Conservation (phyloP, 1,140 invertebrate species). For the Leptinotarsa texana region DNA sequence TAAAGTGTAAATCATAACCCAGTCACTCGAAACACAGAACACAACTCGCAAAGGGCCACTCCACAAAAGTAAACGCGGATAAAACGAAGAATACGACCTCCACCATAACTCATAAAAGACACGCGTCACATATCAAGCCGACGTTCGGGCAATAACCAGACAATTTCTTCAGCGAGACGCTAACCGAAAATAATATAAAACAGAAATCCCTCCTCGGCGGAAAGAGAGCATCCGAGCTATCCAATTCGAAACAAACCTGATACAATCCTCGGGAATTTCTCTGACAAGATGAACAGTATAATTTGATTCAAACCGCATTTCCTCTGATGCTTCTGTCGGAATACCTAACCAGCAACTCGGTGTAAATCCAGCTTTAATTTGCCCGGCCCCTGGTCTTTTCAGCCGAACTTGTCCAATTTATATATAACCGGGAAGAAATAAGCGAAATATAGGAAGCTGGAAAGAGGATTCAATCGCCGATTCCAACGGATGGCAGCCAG, state of each 20-base stretch:
- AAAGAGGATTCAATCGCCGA: conserved; percentile 16
- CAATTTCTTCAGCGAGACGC: conserved; percentile 4
- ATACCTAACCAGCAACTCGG: conserved; percentile 41
- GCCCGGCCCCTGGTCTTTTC: not conserved
- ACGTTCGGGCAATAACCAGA: conserved; percentile 5
- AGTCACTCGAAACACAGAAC: not conserved
- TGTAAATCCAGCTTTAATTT: conserved; percentile 49
- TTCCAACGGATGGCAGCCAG: not conserved
- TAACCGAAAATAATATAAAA: conserved; percentile 15
- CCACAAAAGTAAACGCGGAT: not conserved
- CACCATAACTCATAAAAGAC: conserved; percentile 6
- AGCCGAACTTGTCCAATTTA: conserved; percentile 44
- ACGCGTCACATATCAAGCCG: conserved; percentile 5
- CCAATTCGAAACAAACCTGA: conserved; percentile 44
- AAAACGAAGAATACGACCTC: not conserved
- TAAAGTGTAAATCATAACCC: not conserved
- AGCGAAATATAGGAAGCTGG: conserved; percentile 33
- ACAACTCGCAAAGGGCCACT: conserved; percentile 4
- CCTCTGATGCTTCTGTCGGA: conserved; percentile 40
- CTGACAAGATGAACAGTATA: conserved; percentile 47
- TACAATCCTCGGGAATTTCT: conserved; percentile 44
- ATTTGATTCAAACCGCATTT: conserved; percentile 49
- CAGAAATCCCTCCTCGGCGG: conserved; percentile 3
- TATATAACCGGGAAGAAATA: conserved; percentile 31
- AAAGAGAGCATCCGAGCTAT: conserved; percentile 30